Conservation (phyloP, 2,888 invertebrate genomes). For the Imbricaverruca yamaguchii region DNA sequence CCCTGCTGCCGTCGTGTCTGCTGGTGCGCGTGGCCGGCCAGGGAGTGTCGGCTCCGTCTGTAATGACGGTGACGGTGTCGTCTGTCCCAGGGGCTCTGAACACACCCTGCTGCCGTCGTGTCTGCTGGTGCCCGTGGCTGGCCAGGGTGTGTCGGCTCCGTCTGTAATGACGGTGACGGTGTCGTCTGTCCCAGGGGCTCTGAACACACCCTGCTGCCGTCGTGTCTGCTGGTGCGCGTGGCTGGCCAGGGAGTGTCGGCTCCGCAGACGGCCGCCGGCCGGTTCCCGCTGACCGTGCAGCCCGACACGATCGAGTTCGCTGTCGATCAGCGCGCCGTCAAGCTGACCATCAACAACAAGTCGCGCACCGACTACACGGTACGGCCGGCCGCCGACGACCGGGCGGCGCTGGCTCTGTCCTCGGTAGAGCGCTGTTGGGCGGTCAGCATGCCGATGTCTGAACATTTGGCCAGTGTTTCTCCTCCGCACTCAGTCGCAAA, state of each 20-base stretch:
- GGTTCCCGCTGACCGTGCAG: background rate
- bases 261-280: background rate
- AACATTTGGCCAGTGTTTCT: too few relatives aligned
- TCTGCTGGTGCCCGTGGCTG: conserved; percentile 10
- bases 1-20: background rate
- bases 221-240: conserved; percentile 12
- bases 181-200: background rate
- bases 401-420: background rate
- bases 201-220: background rate
- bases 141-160: background rate
- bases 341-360: conserved; percentile 5
- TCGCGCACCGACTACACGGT: background rate
- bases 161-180: too few relatives aligned
- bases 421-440: too few relatives aligned
- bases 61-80: too few relatives aligned
- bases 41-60: too few relatives aligned
- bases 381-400: background rate
- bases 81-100: background rate
- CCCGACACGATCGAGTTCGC: conserved; percentile 6
- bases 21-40: conserved; percentile 16
- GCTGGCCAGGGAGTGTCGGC: background rate
- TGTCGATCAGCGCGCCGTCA: background rate
- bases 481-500: too few relatives aligned
- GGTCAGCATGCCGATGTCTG: too few relatives aligned
- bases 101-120: background rate